Conservation (phyloP, 2,113 vertebrate genomes). For the Lutjanus erythropterus region DNA sequence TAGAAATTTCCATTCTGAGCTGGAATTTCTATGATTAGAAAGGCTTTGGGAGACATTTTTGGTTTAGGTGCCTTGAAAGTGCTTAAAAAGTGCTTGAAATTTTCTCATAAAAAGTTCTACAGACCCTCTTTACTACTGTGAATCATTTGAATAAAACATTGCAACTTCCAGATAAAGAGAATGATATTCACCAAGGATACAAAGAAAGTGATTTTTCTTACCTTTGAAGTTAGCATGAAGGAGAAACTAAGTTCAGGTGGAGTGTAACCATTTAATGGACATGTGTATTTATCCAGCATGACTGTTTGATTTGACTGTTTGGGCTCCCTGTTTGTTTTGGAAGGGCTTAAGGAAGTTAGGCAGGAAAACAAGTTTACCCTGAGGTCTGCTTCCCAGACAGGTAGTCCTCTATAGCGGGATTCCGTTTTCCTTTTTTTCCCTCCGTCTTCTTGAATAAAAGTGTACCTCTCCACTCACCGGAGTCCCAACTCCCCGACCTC, state of each 20-base stretch:
- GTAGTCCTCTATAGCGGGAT: conserved; percentile 79
- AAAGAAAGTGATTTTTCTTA: conserved; percentile 64
- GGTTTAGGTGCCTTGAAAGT: too few species aligned
- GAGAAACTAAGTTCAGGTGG: conserved; percentile 73
- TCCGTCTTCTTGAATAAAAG: conserved; percentile 63
- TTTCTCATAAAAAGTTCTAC: too few species aligned
- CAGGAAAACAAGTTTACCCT: conserved; percentile 84
- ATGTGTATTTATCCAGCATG: conserved; percentile 83
- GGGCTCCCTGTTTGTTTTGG: conserved; percentile 84
- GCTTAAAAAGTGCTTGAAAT: neutral
- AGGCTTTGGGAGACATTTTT: too few species aligned
- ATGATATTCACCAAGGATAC: conserved; percentile 24
- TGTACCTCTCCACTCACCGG: conserved; percentile 67
- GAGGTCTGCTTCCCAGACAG: conserved; percentile 80
- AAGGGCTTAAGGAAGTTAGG: conserved; percentile 81
- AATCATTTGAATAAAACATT: neutral
- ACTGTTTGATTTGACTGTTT: conserved; percentile 59
- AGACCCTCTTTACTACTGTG: too few species aligned
- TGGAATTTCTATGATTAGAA: too few species aligned
- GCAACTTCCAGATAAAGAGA: conserved; percentile 37
- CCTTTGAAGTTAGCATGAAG: conserved; percentile 69
- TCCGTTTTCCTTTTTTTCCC: conserved; percentile 62
- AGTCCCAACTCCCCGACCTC: conserved; percentile 66
- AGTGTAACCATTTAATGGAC: conserved; percentile 79
- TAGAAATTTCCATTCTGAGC: too few species aligned